A percentile compares a stretch with the other conserved stretches of the same genome.
Evolutionary conservation across 1,140 invertebrate species (phyloP).

Genomic region (Trichonephila clavipes): DNA sequence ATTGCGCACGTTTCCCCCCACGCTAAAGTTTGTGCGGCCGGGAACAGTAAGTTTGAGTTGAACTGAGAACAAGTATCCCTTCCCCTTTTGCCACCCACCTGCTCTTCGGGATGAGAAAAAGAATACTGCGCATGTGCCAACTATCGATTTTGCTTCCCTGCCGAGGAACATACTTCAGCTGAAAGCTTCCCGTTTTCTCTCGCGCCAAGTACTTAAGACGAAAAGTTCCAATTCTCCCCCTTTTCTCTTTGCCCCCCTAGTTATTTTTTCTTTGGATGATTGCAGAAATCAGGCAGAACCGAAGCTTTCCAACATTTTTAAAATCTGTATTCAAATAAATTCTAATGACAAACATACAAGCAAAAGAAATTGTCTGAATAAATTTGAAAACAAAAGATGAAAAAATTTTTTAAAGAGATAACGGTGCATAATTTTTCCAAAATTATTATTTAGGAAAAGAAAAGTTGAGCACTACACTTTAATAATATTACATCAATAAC

Average conservation of each 20-base stretch:
- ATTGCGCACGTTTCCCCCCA: neutral
- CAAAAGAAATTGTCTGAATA: no score
- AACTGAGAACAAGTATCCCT: neutral
- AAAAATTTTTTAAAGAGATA: no score
- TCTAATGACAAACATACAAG: no score
- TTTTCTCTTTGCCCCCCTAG: neutral
- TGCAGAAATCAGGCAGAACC: neutral
- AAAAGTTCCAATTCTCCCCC: conserved; percentile 19
- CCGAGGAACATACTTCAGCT: neutral
- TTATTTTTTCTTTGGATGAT: neutral
- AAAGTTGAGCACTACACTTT: no score
- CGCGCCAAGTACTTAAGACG: conserved; percentile 33
- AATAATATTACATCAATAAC: no score
- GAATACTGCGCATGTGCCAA: conserved; percentile 37
- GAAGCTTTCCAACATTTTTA: no score
- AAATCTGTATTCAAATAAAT: no score
- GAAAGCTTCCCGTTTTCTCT: conserved; percentile 3
- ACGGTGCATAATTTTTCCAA: no score
- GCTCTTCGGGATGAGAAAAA: conserved; percentile 21
- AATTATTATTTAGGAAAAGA: no score
- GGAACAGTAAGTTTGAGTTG: conserved; percentile 16
- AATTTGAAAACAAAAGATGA: no score
- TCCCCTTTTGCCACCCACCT: conserved; percentile 52
- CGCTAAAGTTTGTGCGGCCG: conserved; percentile 35
- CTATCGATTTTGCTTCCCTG: conserved; percentile 72